Conservation (phyloP, 2,888 invertebrate species). For the Dasysyrphus albostriatus region DNA sequence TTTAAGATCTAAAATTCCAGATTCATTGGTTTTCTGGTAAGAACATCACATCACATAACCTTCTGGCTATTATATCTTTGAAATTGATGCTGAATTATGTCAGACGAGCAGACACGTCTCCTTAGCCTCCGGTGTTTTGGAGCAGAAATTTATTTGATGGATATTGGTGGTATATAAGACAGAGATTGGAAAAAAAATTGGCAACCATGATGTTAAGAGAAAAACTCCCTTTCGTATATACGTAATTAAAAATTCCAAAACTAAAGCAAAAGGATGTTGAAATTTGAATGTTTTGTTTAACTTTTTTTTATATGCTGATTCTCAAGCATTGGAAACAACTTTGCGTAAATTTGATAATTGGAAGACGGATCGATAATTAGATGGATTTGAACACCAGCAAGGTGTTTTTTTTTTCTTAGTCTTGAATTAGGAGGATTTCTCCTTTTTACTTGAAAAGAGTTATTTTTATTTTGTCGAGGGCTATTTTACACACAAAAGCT, state of each 20-base stretch:
- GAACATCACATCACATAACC: not conserved
- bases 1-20: constrained; percentile 13
- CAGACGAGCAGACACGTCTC: constrained; percentile 69
- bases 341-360: constrained; percentile 7
- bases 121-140: constrained; percentile 59
- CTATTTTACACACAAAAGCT: too few relatives aligned
- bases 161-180: constrained; percentile 13
- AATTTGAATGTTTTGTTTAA: not conserved
- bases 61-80: constrained; percentile 66
- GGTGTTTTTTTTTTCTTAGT: not conserved
- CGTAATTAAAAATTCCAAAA: constrained; percentile 61
- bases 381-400: constrained; percentile 8
- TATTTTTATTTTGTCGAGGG: not conserved
- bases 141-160: constrained; percentile 37
- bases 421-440: not conserved
- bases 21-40: constrained; percentile 41
- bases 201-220: constrained; percentile 10
- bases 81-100: constrained; percentile 71
- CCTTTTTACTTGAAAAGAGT: not conserved
- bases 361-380: constrained; percentile 38
- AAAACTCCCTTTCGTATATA: not conserved
- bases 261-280: constrained; percentile 23
- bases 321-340: not conserved
- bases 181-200: constrained; percentile 12
- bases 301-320: not conserved